Percentiles rank a stretch among this genome's conserved stretches.
Evolutionary conservation across 2,888 invertebrate genomes (phyloP).

Genomic region (Argyresthia goedartella): DNA sequence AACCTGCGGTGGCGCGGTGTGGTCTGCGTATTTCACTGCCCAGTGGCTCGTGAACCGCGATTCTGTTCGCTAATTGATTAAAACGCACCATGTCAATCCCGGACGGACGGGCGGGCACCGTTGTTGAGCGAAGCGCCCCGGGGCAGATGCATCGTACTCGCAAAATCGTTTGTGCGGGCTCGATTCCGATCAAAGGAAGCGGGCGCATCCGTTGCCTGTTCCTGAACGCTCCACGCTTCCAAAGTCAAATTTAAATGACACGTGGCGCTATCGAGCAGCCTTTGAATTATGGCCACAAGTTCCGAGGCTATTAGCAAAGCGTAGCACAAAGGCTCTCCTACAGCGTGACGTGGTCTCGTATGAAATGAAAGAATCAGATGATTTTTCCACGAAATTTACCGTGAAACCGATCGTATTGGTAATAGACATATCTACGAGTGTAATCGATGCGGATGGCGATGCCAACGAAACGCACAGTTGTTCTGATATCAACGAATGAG

Average conservation of each 20-base stretch:
- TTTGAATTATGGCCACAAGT: slow-evolving; percentile 3
- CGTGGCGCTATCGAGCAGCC: slow-evolving; percentile 16
- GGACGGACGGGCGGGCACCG: not conserved
- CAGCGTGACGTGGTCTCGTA: not conserved
- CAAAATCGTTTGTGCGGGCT: slow-evolving; percentile 16
- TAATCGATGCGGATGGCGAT: slow-evolving; percentile 34
- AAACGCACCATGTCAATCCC: slow-evolving; percentile 64
- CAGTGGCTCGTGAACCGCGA: slow-evolving; percentile 53
- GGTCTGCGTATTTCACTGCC: slow-evolving; percentile 60
- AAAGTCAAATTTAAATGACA: slow-evolving; percentile 16
- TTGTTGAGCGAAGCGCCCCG: not conserved
- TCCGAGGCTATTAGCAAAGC: not conserved
- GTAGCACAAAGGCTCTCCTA: not conserved
- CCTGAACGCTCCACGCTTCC: slow-evolving; percentile 13
- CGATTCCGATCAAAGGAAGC: slow-evolving; percentile 29
- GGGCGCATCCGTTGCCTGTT: slow-evolving; percentile 18
- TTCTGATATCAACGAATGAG: slow-evolving; percentile 20
- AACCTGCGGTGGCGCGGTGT: slow-evolving; percentile 36
- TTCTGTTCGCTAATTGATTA: slow-evolving; percentile 64
- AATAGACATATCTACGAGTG: too few relatives aligned
- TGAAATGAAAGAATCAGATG: not conserved
- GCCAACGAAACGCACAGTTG: slow-evolving; percentile 34
- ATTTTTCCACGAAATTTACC: not conserved
- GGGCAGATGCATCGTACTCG: slow-evolving; percentile 6
- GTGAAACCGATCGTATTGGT: not conserved